phyloP scores from a whole-genome alignment of 2,113 vertebrate genomes.

The Crotalus helleri region DNA sequence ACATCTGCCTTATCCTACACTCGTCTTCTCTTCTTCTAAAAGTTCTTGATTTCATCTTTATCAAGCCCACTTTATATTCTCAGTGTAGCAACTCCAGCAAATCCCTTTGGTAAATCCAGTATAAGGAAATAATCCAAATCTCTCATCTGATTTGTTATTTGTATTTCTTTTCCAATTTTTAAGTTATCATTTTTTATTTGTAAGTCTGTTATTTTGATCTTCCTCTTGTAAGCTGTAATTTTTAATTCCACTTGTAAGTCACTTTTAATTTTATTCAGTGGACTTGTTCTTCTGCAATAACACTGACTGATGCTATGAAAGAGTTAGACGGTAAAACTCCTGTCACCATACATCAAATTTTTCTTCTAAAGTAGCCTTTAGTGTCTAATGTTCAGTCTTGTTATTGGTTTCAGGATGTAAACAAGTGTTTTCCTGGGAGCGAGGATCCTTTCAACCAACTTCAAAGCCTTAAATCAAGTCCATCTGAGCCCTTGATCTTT shows the following conservation, averaged over 20 bases:
- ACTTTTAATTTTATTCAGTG: neutral
- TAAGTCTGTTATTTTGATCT: neutral
- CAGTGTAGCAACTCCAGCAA: neutral
- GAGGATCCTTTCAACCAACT: neutral
- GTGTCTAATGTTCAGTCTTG: neutral
- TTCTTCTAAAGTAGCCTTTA: neutral
- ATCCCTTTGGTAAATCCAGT: neutral
- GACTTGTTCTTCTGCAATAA: no score
- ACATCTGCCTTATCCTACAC: neutral
- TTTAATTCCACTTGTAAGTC: neutral
- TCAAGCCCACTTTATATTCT: neutral
- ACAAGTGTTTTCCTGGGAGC: neutral
- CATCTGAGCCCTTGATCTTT: neutral
- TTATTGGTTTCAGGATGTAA: neutral
- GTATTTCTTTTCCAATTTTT: neutral
- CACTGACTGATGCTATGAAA: neutral
- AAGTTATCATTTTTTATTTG: neutral
- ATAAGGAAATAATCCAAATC: neutral
- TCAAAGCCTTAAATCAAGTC: neutral
- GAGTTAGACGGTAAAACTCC: neutral
- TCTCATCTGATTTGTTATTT: neutral
- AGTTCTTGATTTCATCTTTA: neutral
- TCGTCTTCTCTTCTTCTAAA: neutral
- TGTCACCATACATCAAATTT: neutral
- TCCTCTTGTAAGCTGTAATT: neutral